Evolutionary conservation across 2,113 vertebrate genomes (phyloP).

Genomic region (Sclerurus mexicanus): DNA sequence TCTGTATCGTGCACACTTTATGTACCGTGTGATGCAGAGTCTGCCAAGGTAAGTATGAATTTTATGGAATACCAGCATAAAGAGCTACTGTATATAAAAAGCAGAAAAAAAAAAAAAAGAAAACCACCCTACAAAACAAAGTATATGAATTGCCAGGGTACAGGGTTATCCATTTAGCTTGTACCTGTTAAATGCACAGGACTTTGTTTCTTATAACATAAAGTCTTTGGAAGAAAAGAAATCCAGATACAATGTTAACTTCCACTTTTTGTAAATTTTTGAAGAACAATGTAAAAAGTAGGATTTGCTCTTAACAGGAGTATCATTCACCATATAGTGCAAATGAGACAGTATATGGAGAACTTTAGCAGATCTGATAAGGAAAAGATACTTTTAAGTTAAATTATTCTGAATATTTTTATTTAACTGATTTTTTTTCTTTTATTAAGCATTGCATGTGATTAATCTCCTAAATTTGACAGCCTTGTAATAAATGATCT

Average conservation of each 20-base stretch:
- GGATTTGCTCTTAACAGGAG: neutral
- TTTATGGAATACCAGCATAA: slow-evolving; percentile 74
- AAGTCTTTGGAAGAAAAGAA: neutral
- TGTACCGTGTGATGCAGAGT: slow-evolving; percentile 81
- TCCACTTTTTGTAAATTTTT: neutral
- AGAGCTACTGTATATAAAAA: slow-evolving; percentile 34
- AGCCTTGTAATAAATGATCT: neutral
- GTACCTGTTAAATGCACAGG: neutral
- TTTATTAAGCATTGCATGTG: neutral
- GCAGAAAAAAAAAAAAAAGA: neutral
- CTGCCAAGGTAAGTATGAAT: slow-evolving; percentile 80
- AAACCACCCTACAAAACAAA: neutral
- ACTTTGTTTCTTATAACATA: neutral
- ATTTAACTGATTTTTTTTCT: neutral
- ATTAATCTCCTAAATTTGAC: neutral
- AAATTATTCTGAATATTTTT: neutral
- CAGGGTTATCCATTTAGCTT: neutral
- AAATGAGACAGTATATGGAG: neutral
- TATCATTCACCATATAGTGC: neutral
- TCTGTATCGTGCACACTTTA: slow-evolving; percentile 79
- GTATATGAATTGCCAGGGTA: neutral
- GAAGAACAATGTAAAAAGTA: neutral
- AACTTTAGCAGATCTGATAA: neutral
- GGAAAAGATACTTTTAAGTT: neutral
- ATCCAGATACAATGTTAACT: neutral